phyloP scores from a whole-genome alignment of 2,797 vertebrate genomes.

The Gymnopithys bicolor region DNA sequence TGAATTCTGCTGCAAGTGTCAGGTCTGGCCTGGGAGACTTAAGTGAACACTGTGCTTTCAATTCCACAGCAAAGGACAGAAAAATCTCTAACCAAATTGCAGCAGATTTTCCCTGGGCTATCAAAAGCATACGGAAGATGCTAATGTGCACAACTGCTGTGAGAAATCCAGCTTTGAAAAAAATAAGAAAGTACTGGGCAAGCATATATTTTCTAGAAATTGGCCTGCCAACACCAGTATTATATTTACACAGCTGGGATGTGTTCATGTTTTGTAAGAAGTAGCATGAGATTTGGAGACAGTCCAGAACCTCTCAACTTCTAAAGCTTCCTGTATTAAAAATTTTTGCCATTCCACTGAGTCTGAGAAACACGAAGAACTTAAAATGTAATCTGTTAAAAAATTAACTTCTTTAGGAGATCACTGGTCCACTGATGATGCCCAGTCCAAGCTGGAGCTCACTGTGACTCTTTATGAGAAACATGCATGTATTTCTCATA shows the following conservation, averaged over 20 bases:
- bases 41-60: not conserved
- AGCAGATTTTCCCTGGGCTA: not conserved
- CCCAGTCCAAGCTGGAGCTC: not conserved
- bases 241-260: conserved; percentile 62
- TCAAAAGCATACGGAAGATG: not conserved
- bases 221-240: conserved; percentile 27
- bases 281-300: conserved; percentile 49
- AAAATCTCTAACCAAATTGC: not conserved
- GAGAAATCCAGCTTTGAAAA: not conserved
- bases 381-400: not conserved
- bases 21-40: not conserved
- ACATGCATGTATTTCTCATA: not conserved
- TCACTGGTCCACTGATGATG: not conserved
- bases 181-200: not conserved
- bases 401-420: not conserved
- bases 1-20: not conserved
- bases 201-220: conserved; percentile 32
- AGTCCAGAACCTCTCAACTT: conserved; percentile 48
- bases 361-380: conserved; percentile 24
- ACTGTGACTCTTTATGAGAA: not conserved
- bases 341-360: conserved; percentile 42
- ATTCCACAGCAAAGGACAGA: not conserved
- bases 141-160: not conserved
- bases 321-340: conserved; percentile 48
- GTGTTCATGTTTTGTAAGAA: conserved; percentile 42